Conservation (phyloP, 2,113 vertebrate genomes). For the Gnathonemus echidnorhynchus region DNA sequence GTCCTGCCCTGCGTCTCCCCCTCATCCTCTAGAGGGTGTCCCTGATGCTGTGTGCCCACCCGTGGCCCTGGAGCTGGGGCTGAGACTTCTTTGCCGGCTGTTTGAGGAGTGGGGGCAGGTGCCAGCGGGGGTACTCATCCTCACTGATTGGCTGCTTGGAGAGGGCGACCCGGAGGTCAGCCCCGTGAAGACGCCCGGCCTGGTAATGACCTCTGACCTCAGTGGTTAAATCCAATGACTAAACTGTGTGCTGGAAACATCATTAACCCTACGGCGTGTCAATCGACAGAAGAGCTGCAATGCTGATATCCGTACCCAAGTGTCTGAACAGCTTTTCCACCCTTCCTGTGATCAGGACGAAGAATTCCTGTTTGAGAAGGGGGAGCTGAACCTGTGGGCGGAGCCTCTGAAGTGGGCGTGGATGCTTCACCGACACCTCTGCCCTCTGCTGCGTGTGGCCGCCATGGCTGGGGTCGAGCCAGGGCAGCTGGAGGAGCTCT, state of each 20-base stretch:
- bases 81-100: constrained; percentile 70
- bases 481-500: constrained; percentile 41
- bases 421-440: constrained; percentile 67
- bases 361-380: constrained; percentile 86
- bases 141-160: constrained; percentile 80
- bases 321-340: constrained; percentile 19
- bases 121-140: constrained; percentile 46
- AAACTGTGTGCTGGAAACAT: not conserved
- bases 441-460: constrained; percentile 37
- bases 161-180: constrained; percentile 39
- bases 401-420: constrained; percentile 73
- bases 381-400: constrained; percentile 85
- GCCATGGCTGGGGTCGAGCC: constrained; percentile 11
- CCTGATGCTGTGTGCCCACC: constrained; percentile 68
- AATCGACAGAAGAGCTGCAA: not conserved
- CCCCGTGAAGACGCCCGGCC: constrained; percentile 32
- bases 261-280: not conserved
- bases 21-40: constrained; percentile 54
- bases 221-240: not conserved
- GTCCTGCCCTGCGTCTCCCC: not conserved
- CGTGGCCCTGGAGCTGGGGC: constrained; percentile 68
- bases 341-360: constrained; percentile 62
- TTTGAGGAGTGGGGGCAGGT: constrained; percentile 66
- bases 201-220: constrained; percentile 42
- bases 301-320: not conserved